Percentiles rank a stretch among this genome's conserved stretches.
Evolutionary conservation across 2,888 invertebrate species (phyloP).

Genomic region (Meloe dianella): DNA sequence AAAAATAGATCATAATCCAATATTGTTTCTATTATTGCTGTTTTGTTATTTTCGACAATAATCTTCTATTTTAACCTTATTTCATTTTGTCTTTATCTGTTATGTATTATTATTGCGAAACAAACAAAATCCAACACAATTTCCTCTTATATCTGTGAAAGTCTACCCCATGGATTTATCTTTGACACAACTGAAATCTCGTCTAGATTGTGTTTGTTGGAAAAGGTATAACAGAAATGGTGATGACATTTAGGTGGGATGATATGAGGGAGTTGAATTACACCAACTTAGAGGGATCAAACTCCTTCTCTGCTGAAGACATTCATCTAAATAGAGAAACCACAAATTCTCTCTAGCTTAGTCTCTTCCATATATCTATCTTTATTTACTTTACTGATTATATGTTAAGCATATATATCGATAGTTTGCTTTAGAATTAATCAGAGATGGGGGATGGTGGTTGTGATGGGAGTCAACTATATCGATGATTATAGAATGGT

Average conservation of each 20-base stretch:
- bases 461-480: neutral
- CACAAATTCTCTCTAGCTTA: neutral
- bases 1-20: neutral
- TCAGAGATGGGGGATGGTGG: neutral
- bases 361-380: neutral
- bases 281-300: neutral
- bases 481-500: neutral
- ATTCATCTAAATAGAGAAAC: neutral
- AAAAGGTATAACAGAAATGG: neutral
- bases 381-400: neutral
- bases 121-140: slow-evolving; percentile 5
- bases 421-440: neutral
- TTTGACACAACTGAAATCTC: slow-evolving; percentile 7
- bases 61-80: neutral
- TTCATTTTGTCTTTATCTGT: neutral
- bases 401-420: neutral
- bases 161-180: slow-evolving; percentile 1
- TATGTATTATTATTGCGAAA: neutral
- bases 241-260: neutral
- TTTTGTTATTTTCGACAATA: neutral
- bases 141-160: slow-evolving; percentile 2
- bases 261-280: neutral
- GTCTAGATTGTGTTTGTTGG: neutral
- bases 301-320: neutral
- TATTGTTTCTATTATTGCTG: neutral